Conservation (phyloP, 1,140 invertebrate species). For the Dreissena rostriformis region DNA sequence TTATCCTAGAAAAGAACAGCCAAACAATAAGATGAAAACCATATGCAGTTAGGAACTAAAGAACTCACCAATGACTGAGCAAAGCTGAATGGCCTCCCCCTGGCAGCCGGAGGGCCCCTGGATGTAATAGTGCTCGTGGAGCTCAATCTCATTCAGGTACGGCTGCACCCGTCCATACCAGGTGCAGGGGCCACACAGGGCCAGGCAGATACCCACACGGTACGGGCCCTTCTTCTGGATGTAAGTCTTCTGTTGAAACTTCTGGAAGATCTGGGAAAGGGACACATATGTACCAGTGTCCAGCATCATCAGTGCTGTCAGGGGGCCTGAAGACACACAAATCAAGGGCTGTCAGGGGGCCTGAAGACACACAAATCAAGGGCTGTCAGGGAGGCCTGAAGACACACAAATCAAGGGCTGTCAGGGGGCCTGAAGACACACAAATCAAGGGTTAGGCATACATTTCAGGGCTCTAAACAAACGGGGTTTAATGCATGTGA, state of each 20-base stretch:
- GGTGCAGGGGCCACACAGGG: conserved; percentile 68
- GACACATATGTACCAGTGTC: conserved; percentile 69
- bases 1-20: too few species aligned
- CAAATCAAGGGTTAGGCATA: too few species aligned
- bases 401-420: conserved; percentile 45
- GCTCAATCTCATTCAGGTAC: conserved; percentile 72
- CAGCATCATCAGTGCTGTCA: conserved; percentile 64
- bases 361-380: conserved; percentile 51
- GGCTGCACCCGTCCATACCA: conserved; percentile 77
- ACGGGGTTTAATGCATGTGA: too few species aligned
- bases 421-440: conserved; percentile 62
- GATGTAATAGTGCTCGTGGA: conserved; percentile 79
- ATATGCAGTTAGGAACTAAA: too few species aligned
- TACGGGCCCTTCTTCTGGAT: conserved; percentile 76
- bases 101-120: conserved; percentile 76
- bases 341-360: conserved; percentile 59
- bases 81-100: conserved; percentile 71
- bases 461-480: too few species aligned
- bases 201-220: conserved; percentile 73
- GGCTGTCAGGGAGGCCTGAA: conserved; percentile 67
- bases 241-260: conserved; percentile 70
- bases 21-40: too few species aligned
- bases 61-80: conserved; percentile 72
- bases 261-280: conserved; percentile 64
- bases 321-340: conserved; percentile 60